Evolutionary conservation across 2,113 vertebrate species (phyloP), one percentile per base, ranked within the genome.

Genomic region (Heloderma charlesbogerti): DNA sequence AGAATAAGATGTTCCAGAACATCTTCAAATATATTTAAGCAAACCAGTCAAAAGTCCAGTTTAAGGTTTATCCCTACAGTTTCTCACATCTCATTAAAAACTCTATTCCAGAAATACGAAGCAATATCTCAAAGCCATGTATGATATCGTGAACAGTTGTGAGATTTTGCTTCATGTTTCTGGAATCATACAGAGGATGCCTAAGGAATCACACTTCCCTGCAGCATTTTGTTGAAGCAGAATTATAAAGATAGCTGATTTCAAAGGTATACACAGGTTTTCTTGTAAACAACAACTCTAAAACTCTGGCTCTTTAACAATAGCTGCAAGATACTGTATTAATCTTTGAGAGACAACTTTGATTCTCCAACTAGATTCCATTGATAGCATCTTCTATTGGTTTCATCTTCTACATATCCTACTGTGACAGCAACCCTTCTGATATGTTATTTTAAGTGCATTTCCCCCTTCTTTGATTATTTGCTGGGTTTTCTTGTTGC

Each of bases 401-500:
- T 34, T 89, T 69, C 51, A 81, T 81, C 31, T 71, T 69, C 2
- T 40, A 88, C 54, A 13, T 37, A 81, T 57, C 13, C 48, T 25
- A 20, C 34, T 9, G 66, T 43, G n/a, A 74, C 6, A 29, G 16
- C 51, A 37, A 71, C 31, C 67, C 10, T 37, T 74, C 67, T 86
- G 43, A 86, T 71, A 43, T 54, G 9, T 22, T 57, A 82, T 57
- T 66, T 80, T 51, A 31, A 80, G 34, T 71, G 45, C 22, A 51
- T 51, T 81, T 69, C 48, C 66, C 87, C 80, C 60, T 40, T 91
- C 12, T 85, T 81, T 91, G 74, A 91, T 12, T 29, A 74, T 0
- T 15, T 1, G 48, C 86, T 45, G 88, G 77, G 16, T 66, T 92
- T 93, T 63, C 88, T 15, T 92, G 20, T 84, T 91, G 89, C 29